Evolutionary conservation across 1,140 invertebrate genomes (phyloP).

Genomic region (Oryctes rhinoceros): DNA sequence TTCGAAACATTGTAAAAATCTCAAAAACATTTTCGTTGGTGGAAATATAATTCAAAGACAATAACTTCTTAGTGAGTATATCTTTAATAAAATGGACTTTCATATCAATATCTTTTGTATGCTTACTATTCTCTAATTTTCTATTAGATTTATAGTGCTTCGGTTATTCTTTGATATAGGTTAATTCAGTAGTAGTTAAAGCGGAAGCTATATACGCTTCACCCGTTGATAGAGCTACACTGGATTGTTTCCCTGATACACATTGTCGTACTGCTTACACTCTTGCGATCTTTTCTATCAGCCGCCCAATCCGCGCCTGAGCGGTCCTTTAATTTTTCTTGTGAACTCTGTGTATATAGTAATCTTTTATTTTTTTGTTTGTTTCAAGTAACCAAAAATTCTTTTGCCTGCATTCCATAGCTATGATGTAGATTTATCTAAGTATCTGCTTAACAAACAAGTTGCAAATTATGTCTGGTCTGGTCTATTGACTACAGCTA

Average conservation of each 20-base stretch:
- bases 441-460: slow-evolving; percentile 14
- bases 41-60: slow-evolving; percentile 2
- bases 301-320: not conserved
- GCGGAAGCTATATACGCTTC: slow-evolving; percentile 18
- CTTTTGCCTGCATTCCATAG: slow-evolving; percentile 23
- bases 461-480: slow-evolving; percentile 33
- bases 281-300: slow-evolving; percentile 7
- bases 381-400: slow-evolving; percentile 26
- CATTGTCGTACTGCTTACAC: slow-evolving; percentile 2
- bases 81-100: slow-evolving; percentile 35
- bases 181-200: slow-evolving; percentile 14
- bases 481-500: slow-evolving; percentile 25
- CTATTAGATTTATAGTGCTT: slow-evolving; percentile 1
- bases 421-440: slow-evolving; percentile 16
- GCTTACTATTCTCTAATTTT: slow-evolving; percentile 36
- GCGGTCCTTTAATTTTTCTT: not conserved
- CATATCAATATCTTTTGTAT: slow-evolving; percentile 10
- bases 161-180: slow-evolving; percentile 16
- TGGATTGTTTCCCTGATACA: not conserved
- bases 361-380: not conserved
- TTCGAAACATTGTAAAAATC: slow-evolving; percentile 16
- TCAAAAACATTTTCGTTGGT: slow-evolving; percentile 8
- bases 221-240: not conserved
- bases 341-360: slow-evolving; percentile 17
- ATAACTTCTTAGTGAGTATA: not conserved